Percentiles rank a stretch among this genome's conserved stretches.
Evolutionary conservation across 1,140 invertebrate species (phyloP).

Genomic region (Ephestia elutella): DNA sequence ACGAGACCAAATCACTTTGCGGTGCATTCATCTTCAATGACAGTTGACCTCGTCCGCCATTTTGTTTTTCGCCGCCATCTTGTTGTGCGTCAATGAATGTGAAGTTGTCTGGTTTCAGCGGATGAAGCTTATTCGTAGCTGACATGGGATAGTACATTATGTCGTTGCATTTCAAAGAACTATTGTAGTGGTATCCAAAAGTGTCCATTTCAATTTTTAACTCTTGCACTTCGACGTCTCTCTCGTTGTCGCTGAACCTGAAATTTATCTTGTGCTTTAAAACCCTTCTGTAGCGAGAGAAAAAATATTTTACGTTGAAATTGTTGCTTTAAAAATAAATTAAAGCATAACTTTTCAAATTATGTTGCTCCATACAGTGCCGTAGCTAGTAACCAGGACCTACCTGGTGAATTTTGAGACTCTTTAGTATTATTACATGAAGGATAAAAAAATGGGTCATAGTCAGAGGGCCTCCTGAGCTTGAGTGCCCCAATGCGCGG

Average conservation of each 20-base stretch:
- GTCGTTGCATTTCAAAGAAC: conserved; percentile 42
- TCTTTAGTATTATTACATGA: too few species aligned
- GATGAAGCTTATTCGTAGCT: conserved; percentile 46
- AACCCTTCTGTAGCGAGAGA: not conserved
- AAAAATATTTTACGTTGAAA: conserved; percentile 9
- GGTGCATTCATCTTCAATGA: conserved; percentile 5
- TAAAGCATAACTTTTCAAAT: too few species aligned
- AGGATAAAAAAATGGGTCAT: too few species aligned
- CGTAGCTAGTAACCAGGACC: too few species aligned
- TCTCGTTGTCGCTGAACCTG: conserved; percentile 39
- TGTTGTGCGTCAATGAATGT: conserved; percentile 24
- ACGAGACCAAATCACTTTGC: conserved; percentile 17
- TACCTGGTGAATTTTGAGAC: too few species aligned
- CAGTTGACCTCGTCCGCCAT: conserved; percentile 2
- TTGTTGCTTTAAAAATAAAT: too few species aligned
- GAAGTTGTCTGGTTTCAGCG: conserved; percentile 37
- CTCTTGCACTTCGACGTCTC: conserved; percentile 36
- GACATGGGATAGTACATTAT: conserved; percentile 46
- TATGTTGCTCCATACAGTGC: too few species aligned
- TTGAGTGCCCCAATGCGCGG: too few species aligned
- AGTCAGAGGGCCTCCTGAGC: too few species aligned
- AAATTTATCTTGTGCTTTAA: conserved; percentile 15
- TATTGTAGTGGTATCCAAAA: conserved; percentile 38
- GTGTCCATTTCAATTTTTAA: conserved; percentile 53
- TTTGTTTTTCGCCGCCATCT: conserved; percentile 12